These are phyloP conservation scores for Amaurobius ferox DNA, from an alignment of 2,888 invertebrate species.

Conservation along the genomic window DNA sequence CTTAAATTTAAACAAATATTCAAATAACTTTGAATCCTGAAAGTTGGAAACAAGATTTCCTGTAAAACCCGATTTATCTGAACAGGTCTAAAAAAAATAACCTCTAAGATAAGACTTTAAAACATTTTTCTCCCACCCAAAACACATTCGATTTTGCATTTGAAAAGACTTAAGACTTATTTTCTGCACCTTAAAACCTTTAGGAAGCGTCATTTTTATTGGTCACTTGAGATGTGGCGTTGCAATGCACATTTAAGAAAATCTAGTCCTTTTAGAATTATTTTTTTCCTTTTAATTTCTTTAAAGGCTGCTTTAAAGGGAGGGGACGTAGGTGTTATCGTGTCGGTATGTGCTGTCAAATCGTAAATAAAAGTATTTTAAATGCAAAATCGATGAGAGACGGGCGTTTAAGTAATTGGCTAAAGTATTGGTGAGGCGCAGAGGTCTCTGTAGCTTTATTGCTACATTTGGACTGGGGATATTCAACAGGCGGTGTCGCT, in stretches of 20 bases:
- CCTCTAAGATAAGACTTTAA: background rate
- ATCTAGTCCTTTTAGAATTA: background rate
- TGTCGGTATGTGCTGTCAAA: background rate
- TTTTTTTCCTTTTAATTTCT: slow-evolving; percentile 23
- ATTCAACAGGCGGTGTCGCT: background rate
- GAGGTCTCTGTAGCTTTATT: background rate
- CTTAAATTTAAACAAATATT: background rate
- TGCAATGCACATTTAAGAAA: background rate
- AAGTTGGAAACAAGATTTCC: background rate
- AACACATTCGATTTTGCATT: background rate
- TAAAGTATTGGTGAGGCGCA: background rate
- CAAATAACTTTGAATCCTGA: background rate
- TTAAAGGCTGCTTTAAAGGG: background rate
- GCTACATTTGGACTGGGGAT: background rate
- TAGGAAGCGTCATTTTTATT: slow-evolving; percentile 13
- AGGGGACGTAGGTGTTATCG: background rate
- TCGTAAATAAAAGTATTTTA: background rate
- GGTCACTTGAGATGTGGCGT: slow-evolving; percentile 36
- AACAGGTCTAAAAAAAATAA: background rate
- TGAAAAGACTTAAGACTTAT: background rate
- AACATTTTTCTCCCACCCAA: background rate
- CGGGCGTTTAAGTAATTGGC: slow-evolving; percentile 19
- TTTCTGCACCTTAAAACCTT: background rate
- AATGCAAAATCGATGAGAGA: background rate
- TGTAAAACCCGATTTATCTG: background rate